phyloP scores from a whole-genome alignment of 2,888 invertebrate species.

The Agonopterix alstromeriana region DNA sequence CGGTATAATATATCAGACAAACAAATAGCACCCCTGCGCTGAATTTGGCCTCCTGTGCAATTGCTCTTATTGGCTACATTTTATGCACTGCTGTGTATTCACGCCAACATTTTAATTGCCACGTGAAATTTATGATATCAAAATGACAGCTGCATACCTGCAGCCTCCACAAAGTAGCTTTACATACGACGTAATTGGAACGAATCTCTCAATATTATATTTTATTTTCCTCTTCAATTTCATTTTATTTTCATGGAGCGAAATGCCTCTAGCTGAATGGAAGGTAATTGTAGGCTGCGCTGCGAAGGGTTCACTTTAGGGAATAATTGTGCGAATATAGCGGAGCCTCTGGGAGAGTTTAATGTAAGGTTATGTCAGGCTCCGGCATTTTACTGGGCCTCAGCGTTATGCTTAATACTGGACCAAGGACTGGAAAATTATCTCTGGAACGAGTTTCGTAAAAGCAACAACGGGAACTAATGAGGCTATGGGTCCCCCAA shows the following conservation, averaged over 20 bases:
- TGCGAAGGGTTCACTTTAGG: slow-evolving; percentile 66
- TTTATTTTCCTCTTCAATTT: slow-evolving; percentile 67
- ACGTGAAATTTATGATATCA: slow-evolving; percentile 30
- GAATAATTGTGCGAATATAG: slow-evolving; percentile 72
- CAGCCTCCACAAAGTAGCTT: slow-evolving; percentile 1
- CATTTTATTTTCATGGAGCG: slow-evolving; percentile 55
- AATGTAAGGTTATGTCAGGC: slow-evolving; percentile 63
- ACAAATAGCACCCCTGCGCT: neutral
- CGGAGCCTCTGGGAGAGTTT: slow-evolving; percentile 66
- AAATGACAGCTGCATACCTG: slow-evolving; percentile 26
- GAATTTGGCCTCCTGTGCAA: slow-evolving; percentile 5
- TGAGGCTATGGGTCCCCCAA: slow-evolving; percentile 62
- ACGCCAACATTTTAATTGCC: slow-evolving; percentile 39
- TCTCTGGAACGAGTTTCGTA: slow-evolving; percentile 66
- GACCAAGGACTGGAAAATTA: slow-evolving; percentile 68
- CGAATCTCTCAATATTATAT: slow-evolving; percentile 62
- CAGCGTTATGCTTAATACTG: slow-evolving; percentile 57
- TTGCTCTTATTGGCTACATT: slow-evolving; percentile 31
- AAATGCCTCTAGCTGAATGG: slow-evolving; percentile 60
- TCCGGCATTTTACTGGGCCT: slow-evolving; percentile 49
- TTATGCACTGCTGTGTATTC: slow-evolving; percentile 19
- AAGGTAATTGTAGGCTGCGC: slow-evolving; percentile 70
- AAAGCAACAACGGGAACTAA: slow-evolving; percentile 67
- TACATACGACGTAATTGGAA: slow-evolving; percentile 44
- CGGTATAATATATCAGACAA: slow-evolving; percentile 10